Evolutionary conservation across 2,113 vertebrate species (phyloP).

Genomic region (Callopanchax toddi): DNA sequence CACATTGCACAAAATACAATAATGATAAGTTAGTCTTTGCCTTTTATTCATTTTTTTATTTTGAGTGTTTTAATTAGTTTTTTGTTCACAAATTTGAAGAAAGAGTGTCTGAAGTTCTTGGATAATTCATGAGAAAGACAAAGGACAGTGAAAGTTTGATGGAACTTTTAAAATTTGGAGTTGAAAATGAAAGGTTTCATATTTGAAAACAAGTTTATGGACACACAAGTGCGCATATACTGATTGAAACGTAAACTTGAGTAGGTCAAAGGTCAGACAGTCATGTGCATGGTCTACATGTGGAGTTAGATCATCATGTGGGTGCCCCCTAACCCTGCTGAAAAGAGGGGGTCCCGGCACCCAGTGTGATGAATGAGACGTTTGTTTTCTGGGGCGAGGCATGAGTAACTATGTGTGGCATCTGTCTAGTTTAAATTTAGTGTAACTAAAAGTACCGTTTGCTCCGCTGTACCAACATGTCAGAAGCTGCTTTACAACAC

Average conservation of each 20-base stretch:
- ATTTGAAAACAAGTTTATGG: neutral
- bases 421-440: conserved; percentile 88
- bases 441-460: conserved; percentile 82
- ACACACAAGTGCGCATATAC: neutral
- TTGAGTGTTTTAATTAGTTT: neutral
- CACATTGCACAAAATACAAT: no score
- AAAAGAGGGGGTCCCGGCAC: conserved; percentile 55
- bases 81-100: neutral
- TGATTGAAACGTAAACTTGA: conserved; percentile 29
- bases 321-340: conserved; percentile 64
- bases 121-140: neutral
- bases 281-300: conserved; percentile 58
- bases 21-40: neutral
- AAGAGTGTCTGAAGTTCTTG: neutral
- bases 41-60: neutral
- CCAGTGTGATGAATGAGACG: conserved; percentile 72
- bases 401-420: conserved; percentile 83
- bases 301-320: conserved; percentile 50
- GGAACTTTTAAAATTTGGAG: neutral
- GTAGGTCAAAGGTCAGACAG: conserved; percentile 48
- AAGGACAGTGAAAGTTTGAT: no score
- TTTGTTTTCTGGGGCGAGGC: conserved; percentile 81
- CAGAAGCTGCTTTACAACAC: conserved; percentile 62
- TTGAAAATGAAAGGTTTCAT: neutral
- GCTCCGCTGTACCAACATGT: conserved; percentile 77